phyloP scores from a whole-genome alignment of 1,140 invertebrate genomes.

The Phocides pigmalion region DNA sequence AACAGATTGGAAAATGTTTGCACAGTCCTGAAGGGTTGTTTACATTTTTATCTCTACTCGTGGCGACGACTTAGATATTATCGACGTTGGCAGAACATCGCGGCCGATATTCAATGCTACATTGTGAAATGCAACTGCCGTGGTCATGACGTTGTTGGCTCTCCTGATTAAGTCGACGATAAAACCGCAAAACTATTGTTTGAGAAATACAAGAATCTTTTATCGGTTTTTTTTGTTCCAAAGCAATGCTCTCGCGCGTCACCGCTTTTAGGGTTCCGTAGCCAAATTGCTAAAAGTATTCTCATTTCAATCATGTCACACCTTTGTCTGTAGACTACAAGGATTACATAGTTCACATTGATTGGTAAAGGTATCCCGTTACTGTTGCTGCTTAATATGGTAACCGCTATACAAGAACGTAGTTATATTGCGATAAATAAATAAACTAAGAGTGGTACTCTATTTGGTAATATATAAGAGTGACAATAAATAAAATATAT shows the following conservation, averaged over 20 bases:
- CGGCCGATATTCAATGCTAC: conserved; percentile 62
- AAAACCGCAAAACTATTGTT: conserved; percentile 8
- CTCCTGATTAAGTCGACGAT: conserved; percentile 35
- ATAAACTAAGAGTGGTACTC: too few relatives aligned
- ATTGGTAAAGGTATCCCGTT: too few relatives aligned
- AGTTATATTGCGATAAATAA: too few relatives aligned
- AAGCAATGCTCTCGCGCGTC: conserved; percentile 70
- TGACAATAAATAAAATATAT: too few relatives aligned
- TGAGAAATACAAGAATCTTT: conserved; percentile 8
- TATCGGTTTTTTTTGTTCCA: conserved; percentile 23
- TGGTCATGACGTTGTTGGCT: conserved; percentile 66
- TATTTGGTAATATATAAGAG: too few relatives aligned
- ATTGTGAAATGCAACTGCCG: conserved; percentile 50
- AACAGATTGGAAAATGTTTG: conserved; percentile 4
- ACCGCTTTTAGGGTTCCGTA: background rate
- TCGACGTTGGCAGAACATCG: conserved; percentile 62
- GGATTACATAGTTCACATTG: too few relatives aligned
- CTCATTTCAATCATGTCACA: too few relatives aligned
- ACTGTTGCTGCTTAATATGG: too few relatives aligned
- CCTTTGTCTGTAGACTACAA: too few relatives aligned
- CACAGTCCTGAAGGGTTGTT: conserved; percentile 15
- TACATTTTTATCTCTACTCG: conserved; percentile 24
- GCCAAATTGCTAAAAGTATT: too few relatives aligned
- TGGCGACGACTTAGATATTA: conserved; percentile 34
- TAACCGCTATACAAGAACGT: too few relatives aligned